Base-by-base conservation (phyloP, 2,888 invertebrate genomes). In the Sicus ferrugineus region DNA sequence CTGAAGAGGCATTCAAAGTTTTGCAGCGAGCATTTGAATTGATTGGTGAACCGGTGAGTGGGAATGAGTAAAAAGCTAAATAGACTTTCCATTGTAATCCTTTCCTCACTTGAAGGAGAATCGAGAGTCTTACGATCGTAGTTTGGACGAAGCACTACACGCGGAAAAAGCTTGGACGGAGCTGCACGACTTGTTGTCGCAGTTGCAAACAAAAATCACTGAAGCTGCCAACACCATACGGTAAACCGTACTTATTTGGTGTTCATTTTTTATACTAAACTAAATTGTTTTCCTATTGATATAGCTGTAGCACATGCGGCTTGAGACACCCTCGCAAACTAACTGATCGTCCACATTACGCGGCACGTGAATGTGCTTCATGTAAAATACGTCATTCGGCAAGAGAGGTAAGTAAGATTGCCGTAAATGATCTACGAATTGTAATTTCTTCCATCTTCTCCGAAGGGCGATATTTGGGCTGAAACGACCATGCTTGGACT, bases 1-100 rank as follows among this genome's bases (percentile, higher is more conserved):
- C 97, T 0, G 97, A 97, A 81, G 97, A 97, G 86, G 96, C 97
- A 46, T 97, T 97, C 85, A 97, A 97, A 87, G 96, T 97, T 81
- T 87, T 97, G 75, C 96, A 95, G 78, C 94, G 96, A 81, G 97
- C 97, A 7, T 97, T 97, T 86, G 96, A 97, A 84, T 90, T 96
- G 82, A 95, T 97, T 77, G 96, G 96, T 30, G 95, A 93, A 85
- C 93, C 94, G 78, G 94, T 94, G 84, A 87, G 52, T 21, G 21
- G 34, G 30, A 52, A n/a, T 52, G 19, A n/a, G n/a, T n/a, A n/a
- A 56, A 2, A n/a, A 23, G 1, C 30, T 3, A 14, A 56, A 23
- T n/a, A 6, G 28, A 56, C 14, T 3, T 0, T 6, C 26, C 14
- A n/a, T 46, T 48, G 26, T 21, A 38, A 42, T 2, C 23, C 26